These are phyloP conservation scores for Siniperca obscura DNA, from an alignment of 2,797 vertebrate species.

Conservation along the genomic window DNA sequence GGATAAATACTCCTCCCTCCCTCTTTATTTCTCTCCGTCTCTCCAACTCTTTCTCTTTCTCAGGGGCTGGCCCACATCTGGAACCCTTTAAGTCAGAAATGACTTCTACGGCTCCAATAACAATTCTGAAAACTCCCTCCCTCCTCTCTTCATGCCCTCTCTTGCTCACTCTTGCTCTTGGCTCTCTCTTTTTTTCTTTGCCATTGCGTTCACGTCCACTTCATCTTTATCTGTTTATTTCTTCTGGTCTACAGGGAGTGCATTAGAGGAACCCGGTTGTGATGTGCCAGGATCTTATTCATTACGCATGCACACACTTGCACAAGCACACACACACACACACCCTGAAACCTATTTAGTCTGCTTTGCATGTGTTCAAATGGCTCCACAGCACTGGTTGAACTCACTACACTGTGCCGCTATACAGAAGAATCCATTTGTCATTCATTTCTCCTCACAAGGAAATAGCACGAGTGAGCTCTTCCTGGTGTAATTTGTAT, in stretches of 20 bases:
- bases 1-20: constrained; percentile 58
- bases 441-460: constrained; percentile 69
- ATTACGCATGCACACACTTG: constrained; percentile 66
- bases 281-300: constrained; percentile 80
- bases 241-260: constrained; percentile 72
- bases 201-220: constrained; percentile 65
- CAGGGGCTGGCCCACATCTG: constrained; percentile 84
- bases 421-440: constrained; percentile 66
- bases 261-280: constrained; percentile 73
- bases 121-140: constrained; percentile 76
- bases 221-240: constrained; percentile 81
- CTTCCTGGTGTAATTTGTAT: constrained; percentile 70
- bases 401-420: constrained; percentile 41
- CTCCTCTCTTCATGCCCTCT: constrained; percentile 59
- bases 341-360: constrained; percentile 57
- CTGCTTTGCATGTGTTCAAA: constrained; percentile 60
- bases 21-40: constrained; percentile 58
- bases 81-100: constrained; percentile 87
- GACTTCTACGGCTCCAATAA: constrained; percentile 87
- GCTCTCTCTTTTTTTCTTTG: constrained; percentile 37
- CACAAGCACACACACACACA: constrained; percentile 19
- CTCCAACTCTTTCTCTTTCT: constrained; percentile 58
- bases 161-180: constrained; percentile 52
- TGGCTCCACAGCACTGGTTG: constrained; percentile 55
- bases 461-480: constrained; percentile 53